Conservation (phyloP, 35 echinoderm and acorn worm species). For the Strongylocentrotus purpuratus region DNA sequence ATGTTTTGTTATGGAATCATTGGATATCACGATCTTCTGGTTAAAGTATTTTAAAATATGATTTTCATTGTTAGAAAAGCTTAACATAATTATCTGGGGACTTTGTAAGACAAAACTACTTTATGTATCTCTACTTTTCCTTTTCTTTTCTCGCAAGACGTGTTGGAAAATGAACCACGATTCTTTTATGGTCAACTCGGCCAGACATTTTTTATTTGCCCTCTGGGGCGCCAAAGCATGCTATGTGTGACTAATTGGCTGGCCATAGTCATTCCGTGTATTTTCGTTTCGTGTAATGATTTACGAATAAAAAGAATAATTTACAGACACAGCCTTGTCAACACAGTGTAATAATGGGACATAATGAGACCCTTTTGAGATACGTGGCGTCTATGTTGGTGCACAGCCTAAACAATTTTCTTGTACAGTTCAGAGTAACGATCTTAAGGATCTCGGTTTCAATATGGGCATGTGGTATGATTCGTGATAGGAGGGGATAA, state of each 20-base stretch:
- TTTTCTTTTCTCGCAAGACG: too few species aligned
- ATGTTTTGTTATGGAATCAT: too few species aligned
- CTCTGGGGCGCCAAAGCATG: neutral
- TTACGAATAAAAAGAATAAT: slow-evolving; percentile 4
- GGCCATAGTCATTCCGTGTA: neutral
- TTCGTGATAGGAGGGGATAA: neutral
- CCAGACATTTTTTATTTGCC: neutral
- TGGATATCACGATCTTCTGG: too few species aligned
- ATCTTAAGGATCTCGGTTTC: neutral
- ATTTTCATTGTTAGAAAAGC: too few species aligned
- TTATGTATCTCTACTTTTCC: too few species aligned
- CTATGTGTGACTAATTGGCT: neutral
- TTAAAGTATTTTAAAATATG: too few species aligned
- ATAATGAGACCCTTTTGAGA: neutral
- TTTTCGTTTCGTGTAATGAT: neutral
- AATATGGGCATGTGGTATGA: neutral
- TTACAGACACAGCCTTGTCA: neutral
- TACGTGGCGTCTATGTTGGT: neutral
- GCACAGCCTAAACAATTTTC: neutral
- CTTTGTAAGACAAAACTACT: too few species aligned
- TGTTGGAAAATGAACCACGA: neutral
- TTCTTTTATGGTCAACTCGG: neutral
- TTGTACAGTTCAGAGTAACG: neutral
- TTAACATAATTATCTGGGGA: too few species aligned
- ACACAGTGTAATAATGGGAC: neutral